phyloP scores from a whole-genome alignment of 1,140 invertebrate species.

The Drosophila erecta region DNA sequence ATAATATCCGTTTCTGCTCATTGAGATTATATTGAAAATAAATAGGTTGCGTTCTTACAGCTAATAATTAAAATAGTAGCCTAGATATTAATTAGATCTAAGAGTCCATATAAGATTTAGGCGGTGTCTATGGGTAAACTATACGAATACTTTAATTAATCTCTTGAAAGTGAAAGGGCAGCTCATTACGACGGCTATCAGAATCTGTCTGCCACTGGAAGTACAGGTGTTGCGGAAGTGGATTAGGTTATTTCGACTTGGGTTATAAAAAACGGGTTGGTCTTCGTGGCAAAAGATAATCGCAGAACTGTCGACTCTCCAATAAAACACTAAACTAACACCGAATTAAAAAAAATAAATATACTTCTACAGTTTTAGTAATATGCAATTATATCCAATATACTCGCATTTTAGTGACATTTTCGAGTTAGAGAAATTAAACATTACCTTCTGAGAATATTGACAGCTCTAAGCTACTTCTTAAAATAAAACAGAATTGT shows the following conservation, averaged over 20 bases:
- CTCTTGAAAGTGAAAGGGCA: constrained; percentile 22
- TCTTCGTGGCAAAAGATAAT: neutral
- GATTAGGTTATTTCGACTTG: constrained; percentile 2
- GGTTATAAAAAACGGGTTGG: neutral
- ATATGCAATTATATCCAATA: too few species aligned
- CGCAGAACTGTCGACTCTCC: neutral
- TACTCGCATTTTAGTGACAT: too few species aligned
- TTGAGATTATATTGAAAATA: constrained; percentile 24
- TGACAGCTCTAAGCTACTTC: neutral
- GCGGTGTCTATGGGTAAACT: constrained; percentile 6
- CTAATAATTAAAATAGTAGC: constrained; percentile 11
- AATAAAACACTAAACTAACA: too few species aligned
- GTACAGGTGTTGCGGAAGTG: constrained; percentile 22
- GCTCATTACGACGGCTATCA: constrained; percentile 12
- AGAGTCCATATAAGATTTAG: constrained; percentile 7
- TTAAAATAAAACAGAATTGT: neutral
- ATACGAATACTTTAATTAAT: constrained; percentile 42
- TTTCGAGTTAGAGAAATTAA: too few species aligned
- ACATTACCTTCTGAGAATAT: neutral
- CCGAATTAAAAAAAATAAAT: too few species aligned
- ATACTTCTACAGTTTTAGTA: too few species aligned
- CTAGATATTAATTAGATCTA: constrained; percentile 18
- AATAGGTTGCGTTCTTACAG: constrained; percentile 37
- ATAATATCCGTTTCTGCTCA: constrained; percentile 25
- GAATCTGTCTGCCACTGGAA: constrained; percentile 36